phyloP scores from a whole-genome alignment of 2,797 vertebrate genomes.

The Lacerta bilineata region DNA sequence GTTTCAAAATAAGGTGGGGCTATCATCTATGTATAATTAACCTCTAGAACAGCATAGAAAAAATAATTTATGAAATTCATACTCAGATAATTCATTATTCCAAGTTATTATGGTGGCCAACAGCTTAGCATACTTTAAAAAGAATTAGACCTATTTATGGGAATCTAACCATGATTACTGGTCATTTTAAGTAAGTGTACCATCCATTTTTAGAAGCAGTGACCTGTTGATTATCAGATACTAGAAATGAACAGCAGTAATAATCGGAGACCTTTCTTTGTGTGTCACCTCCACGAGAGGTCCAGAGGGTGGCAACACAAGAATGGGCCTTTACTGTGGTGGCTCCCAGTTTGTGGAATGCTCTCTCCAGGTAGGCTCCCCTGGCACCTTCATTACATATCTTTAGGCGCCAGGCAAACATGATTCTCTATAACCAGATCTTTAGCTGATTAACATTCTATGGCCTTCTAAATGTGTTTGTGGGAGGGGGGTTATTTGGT shows the following conservation, averaged over 20 bases:
- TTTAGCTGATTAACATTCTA: too few relatives aligned
- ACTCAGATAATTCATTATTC: background rate
- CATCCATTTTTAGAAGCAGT: background rate
- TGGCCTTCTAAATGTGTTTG: too few relatives aligned
- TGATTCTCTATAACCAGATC: background rate
- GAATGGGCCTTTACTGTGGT: too few relatives aligned
- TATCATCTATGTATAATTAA: background rate
- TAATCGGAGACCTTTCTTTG: too few relatives aligned
- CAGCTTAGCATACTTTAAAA: background rate
- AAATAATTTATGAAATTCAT: conserved; percentile 8
- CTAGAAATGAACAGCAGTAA: background rate
- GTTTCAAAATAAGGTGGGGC: background rate
- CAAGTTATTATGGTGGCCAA: background rate
- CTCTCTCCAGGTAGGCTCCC: too few relatives aligned
- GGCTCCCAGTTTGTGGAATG: too few relatives aligned
- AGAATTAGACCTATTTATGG: background rate
- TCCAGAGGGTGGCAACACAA: too few relatives aligned
- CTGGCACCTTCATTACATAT: too few relatives aligned
- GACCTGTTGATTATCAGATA: background rate
- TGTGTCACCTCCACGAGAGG: too few relatives aligned
- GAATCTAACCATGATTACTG: background rate
- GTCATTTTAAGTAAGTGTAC: background rate
- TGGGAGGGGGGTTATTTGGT: too few relatives aligned
- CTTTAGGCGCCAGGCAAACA: background rate
- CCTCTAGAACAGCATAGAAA: background rate